Conservation (phyloP, 2,888 invertebrate genomes). For the Lysandra coridon region DNA sequence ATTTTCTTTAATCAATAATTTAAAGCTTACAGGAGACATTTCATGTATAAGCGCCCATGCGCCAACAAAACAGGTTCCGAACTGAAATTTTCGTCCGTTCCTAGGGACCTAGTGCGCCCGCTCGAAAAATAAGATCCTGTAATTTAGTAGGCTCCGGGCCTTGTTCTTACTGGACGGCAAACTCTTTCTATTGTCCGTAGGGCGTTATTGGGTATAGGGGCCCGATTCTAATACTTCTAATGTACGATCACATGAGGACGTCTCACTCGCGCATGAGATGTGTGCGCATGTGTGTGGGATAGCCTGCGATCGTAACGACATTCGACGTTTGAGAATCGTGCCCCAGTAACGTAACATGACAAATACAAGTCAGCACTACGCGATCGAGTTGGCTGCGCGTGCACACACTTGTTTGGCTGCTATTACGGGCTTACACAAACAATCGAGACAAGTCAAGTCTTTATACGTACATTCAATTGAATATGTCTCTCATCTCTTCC, state of each 20-base stretch:
- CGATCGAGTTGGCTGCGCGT: neutral
- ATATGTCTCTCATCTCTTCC: neutral
- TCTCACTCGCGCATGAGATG: neutral
- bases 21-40: slow-evolving; percentile 77
- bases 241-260: neutral
- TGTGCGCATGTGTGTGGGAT: neutral
- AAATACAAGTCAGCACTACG: slow-evolving; percentile 22
- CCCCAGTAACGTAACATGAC: slow-evolving; percentile 25
- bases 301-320: neutral
- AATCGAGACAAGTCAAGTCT: neutral
- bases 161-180: slow-evolving; percentile 44
- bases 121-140: slow-evolving; percentile 29
- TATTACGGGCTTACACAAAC: neutral
- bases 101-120: slow-evolving; percentile 19
- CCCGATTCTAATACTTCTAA: neutral
- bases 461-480: no score
- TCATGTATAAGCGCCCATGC: slow-evolving; percentile 49
- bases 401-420: neutral
- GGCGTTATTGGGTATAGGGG: slow-evolving; percentile 37
- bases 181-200: slow-evolving; percentile 49
- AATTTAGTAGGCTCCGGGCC: slow-evolving; percentile 21
- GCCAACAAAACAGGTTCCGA: slow-evolving; percentile 42
- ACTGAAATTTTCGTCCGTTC: slow-evolving; percentile 53
- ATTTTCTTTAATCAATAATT: slow-evolving; percentile 79
- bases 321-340: no score